Conservation (phyloP, 53 echinoderm and acorn worm genomes). For the Astropecten irregularis region DNA sequence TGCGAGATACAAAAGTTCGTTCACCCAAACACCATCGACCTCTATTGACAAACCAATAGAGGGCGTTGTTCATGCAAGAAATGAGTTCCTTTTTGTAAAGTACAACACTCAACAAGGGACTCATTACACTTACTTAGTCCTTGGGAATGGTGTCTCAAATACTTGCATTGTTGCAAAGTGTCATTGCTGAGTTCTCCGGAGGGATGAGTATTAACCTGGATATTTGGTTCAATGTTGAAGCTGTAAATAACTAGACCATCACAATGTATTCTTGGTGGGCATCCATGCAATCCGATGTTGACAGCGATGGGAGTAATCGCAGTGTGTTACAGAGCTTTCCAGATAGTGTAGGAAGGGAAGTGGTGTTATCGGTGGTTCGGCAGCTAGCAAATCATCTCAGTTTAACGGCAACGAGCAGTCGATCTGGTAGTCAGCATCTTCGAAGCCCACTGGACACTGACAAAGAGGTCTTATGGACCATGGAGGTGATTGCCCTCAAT, state of each 20-base stretch:
- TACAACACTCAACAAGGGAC: too few species aligned
- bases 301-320: conserved; percentile 78
- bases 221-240: too few species aligned
- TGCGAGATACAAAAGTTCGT: too few species aligned
- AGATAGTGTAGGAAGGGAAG: conserved; percentile 85
- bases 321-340: conserved; percentile 92
- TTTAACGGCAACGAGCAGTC: conserved; percentile 60
- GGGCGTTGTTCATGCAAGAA: too few species aligned
- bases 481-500: conserved; percentile 94
- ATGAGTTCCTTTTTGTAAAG: too few species aligned
- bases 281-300: conserved; percentile 83
- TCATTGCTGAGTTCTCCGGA: too few species aligned
- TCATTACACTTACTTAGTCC: too few species aligned
- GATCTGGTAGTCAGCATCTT: conserved; percentile 54
- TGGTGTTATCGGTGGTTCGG: conserved; percentile 91
- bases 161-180: too few species aligned
- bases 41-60: neutral
- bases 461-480: conserved; percentile 95
- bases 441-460: conserved; percentile 78
- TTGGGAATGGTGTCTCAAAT: too few species aligned
- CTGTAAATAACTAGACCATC: neutral
- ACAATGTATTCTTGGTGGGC: conserved; percentile 99
- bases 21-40: neutral
- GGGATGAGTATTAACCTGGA: too few species aligned
- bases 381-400: conserved; percentile 80